phyloP scores from a whole-genome alignment of 2,113 vertebrate genomes.

The Strix aluco region DNA sequence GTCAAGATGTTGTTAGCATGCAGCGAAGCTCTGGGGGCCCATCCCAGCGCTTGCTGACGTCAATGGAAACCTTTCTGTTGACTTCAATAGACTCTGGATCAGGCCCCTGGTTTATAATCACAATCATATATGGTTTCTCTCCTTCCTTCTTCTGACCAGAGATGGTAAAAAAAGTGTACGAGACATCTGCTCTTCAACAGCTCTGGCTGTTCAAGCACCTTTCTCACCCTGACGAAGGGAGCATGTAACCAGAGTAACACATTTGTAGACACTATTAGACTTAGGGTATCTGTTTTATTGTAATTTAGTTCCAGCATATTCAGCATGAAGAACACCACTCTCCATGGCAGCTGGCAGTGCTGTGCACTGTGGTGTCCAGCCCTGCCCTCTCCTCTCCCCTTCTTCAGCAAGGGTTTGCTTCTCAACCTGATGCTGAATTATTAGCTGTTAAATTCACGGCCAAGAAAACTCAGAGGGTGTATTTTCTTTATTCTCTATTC shows the following conservation, averaged over 20 bases:
- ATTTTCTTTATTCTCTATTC: not conserved
- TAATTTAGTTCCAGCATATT: not conserved
- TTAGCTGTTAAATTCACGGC: not conserved
- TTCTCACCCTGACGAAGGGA: accelerated
- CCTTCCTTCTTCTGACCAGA: not conserved
- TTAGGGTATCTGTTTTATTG: not conserved
- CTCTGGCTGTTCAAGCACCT: not conserved
- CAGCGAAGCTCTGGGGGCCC: not conserved
- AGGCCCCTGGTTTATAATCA: not conserved
- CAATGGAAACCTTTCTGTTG: constrained; percentile 33
- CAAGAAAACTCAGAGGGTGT: not conserved
- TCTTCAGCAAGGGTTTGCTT: not conserved
- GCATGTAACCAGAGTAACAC: not conserved
- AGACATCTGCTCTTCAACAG: not conserved
- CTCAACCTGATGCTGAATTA: not conserved
- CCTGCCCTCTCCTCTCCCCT: not conserved
- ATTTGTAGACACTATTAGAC: not conserved
- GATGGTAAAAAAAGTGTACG: accelerated
- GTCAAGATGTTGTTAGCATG: not conserved
- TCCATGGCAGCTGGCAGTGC: not conserved
- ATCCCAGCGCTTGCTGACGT: not conserved
- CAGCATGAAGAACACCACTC: not conserved
- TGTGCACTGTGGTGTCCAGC: not conserved
- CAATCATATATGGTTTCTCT: not conserved
- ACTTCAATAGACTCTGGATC: not conserved